Evolutionary conservation across 2,888 invertebrate genomes (phyloP), one percentile per base, ranked within the genome.

Genomic region (Drosophila pullipes): DNA sequence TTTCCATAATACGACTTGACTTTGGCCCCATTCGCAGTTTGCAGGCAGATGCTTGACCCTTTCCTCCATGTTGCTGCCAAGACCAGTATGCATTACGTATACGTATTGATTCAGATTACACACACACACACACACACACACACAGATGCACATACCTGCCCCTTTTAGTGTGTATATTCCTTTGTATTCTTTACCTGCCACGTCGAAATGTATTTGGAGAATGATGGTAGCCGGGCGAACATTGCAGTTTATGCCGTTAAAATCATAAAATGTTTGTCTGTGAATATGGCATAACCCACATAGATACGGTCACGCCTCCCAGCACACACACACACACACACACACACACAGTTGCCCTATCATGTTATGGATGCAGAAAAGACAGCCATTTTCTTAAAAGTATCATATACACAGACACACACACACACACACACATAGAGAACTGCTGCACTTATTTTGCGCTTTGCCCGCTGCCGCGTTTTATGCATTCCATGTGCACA

Each of bases 221-320:
- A 16, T 25, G 47, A 25, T n/a, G 6, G 5, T 5, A 2, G 25
- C 33, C 22, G 13, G 50, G 62, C 25, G 25, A 11, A 53, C 78
- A 70, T 71, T 81, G 76, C 78, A 81, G 68, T 89, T 86, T 81
- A 78, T 49, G 69, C 73, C 87, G 87, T 76, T 85, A 78, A 76
- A 79, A 72, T 83, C 83, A 87, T 84, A 89, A 84, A 89, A 87
- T 82, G 79, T 72, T 67, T 67, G 77, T 54, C 39, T 54, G 58
- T 55, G 37, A 61, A 70, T 58, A 57, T 60, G 64, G 60, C 65
- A 60, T 77, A 69, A 54, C 78, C 78, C 78, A 73, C 77, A 78
- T 80, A 70, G 77, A 69, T 70, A 66, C 70, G 75, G 76, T 52
- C 62, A 79, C 76, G 58, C 80, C 76, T 69, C 80, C 80, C 75